Evolutionary conservation across 2,797 vertebrate species (phyloP), one percentile per base, ranked within the genome.

Genomic region (Enteromius anoplus): DNA sequence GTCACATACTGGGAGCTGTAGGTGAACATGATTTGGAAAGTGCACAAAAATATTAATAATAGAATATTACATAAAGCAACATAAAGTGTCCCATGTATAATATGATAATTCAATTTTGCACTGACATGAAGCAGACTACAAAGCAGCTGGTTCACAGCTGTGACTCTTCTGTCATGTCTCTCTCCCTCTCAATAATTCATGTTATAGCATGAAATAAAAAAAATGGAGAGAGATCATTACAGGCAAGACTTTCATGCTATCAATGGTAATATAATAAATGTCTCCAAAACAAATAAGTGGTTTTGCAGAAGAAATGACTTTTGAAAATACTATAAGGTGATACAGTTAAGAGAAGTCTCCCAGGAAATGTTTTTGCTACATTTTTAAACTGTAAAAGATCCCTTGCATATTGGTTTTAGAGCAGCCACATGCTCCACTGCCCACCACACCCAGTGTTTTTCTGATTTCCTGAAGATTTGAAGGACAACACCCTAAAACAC

Each of bases 111-210:
- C 0, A 51, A 37, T 21, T 4, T 32, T 3, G 29, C 17, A 53
- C 12, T 34, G 47, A 72, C 70, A 5, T 21, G 14, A 69, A 70
- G 55, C 21, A 55, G 19, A 55, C 8, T 45, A 45, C 34, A 5
- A 2, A 51, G 32, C 3, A 29, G n/a, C 3, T 3, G 7, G 29
- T 68, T 45, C 32, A 71, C 66, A 70, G 11, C 65, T 69, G 51
- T 29, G n/a, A 29, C 49, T 34, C 10, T 7, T 49, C 9, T 65
- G 32, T 40, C 37, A 62, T 21, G 1, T 17, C 14, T 7, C 10
- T 21, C 8, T 14, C 17, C n/a, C 23, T 80, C 7, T 71, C 11
- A 80, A 71, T 62, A 71, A 47, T 71, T 47, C 8, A 80, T 71
- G 40, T 47, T n/a, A 32, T 0, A 1, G 11, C 11, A 60, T 47